Base-by-base conservation (phyloP, 2,113 vertebrate species). In the Percina caprodes region DNA sequence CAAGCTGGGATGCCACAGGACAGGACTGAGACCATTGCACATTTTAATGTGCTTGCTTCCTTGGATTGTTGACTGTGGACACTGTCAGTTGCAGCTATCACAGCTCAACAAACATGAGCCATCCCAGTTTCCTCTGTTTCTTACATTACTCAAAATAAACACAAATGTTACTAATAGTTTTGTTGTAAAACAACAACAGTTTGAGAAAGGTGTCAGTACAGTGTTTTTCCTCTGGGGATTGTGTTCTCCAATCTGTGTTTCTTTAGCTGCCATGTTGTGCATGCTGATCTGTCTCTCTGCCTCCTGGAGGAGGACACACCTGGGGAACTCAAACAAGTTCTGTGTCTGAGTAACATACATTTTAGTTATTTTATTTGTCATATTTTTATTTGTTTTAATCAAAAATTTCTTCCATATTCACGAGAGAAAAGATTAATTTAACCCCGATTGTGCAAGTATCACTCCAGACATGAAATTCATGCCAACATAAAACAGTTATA, bases 261-360 rank as follows among this genome's bases (percentile, higher is more conserved):
- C 68, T 74, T 74, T 48, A 45, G 68, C 56, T 68, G 81, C 52
- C 46, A 68, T 78, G 70, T 73, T 56, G 58, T 83, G 81, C 72
- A 88, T 90, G 73, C 68, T 81, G 80, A 92, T 90, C 63, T 6
- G 1, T 46, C n/a, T 70, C 61, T 65, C 54, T 19, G 54, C 24
- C n/a, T 78, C 69, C 72, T 65, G 69, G n/a, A 12, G 59, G 74
- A 86, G 59, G 71, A 79, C 39, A 79, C 78, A 58, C 72, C 66
- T 52, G 61, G 66, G 48, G 69, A 76, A 56, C 42, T 67, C 49
- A 5, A 62, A 18, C 35, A 69, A 77, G 26, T 61, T 78, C 26
- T 33, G n/a, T 52, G 30, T 58, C 45, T 59, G 4, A 5, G 21
- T 33, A 19, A 19, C 48, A 49, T 26, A 21, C 4, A 35, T 30